A percentile compares a stretch with the other conserved stretches of the same genome.
Evolutionary conservation across 2,113 vertebrate species (phyloP).

Genomic region (Myanophis thanlyinensis): DNA sequence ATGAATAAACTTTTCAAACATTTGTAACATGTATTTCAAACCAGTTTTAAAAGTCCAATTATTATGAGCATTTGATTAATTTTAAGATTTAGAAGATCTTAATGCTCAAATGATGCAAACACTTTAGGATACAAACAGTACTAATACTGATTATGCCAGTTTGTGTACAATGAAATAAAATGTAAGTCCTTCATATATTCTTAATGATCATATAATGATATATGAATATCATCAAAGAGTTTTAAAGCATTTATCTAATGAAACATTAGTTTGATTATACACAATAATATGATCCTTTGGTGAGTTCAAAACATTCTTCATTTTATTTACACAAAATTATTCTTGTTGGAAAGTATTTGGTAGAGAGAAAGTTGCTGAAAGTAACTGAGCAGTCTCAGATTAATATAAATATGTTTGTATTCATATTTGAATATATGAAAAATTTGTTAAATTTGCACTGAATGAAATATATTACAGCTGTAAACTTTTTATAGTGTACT

Average conservation of each 20-base stretch:
- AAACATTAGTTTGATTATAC: neutral
- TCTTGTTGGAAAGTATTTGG: neutral
- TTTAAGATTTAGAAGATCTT: neutral
- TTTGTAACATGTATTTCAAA: neutral
- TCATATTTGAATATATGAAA: neutral
- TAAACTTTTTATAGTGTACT: neutral
- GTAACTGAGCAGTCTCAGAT: neutral
- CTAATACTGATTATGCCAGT: neutral
- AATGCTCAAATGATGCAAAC: neutral
- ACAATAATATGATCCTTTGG: neutral
- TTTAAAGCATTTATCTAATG: neutral
- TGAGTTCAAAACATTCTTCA: neutral
- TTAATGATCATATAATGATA: neutral
- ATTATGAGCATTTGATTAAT: neutral
- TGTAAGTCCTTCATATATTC: neutral
- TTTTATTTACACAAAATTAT: conserved; percentile 2
- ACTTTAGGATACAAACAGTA: neutral
- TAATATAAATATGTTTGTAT: neutral
- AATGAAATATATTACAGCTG: neutral
- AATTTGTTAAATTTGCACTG: conserved; percentile 10
- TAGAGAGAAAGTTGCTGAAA: neutral
- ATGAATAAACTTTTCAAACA: neutral
- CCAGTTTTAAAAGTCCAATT: neutral
- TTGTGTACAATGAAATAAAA: neutral
- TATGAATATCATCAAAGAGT: neutral